Base-by-base conservation (phyloP, 2,797 vertebrate genomes). In the Pseudochromis fuscus region DNA sequence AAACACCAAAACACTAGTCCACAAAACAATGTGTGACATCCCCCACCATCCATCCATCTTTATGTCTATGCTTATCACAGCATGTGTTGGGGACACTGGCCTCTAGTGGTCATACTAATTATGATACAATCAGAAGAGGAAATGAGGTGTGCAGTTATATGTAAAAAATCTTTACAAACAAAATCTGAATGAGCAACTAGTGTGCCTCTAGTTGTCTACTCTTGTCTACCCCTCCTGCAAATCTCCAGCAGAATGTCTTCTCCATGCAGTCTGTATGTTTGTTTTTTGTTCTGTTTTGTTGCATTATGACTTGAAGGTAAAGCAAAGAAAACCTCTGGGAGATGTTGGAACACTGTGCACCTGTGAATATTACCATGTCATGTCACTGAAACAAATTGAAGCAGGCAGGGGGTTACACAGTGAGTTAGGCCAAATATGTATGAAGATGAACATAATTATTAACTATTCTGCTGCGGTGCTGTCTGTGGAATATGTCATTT, bases 311-410 rank as follows among this genome's bases (percentile, higher is more conserved):
- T 73, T 68, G 24, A 40, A 58, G 44, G 53, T 21, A 31, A 79
- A 40, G 49, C 46, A 64, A 72, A 53, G 49, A 75, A n/a, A 48
- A 51, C 37, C 33, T 70, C 51, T 51, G 55, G 51, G 66, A 50
- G 50, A 56, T 44, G 62, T 25, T 46, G 33, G 16, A 53, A 35
- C 44, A 67, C 75, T 72, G 79, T 35, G 35, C 52, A 81, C 60
- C 52, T 77, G 73, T 71, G 42, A 75, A 67, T 46, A 77, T 77
- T 71, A 80, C 58, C 72, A 67, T 59, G 66, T 31, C 46, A 21
- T 66, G 63, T 70, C 79, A 61, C 67, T 58, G 68, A 68, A 24
- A 71, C 58, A 75, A 83, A 62, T 42, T 71, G 55, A 72, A 64
- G 16, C 44, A 57, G 57, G 46, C 81, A 67, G 44, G 58, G 59